These are phyloP conservation scores for Xylota sylvarum DNA, from an alignment of 2,888 invertebrate species.

Conservation along the genomic window DNA sequence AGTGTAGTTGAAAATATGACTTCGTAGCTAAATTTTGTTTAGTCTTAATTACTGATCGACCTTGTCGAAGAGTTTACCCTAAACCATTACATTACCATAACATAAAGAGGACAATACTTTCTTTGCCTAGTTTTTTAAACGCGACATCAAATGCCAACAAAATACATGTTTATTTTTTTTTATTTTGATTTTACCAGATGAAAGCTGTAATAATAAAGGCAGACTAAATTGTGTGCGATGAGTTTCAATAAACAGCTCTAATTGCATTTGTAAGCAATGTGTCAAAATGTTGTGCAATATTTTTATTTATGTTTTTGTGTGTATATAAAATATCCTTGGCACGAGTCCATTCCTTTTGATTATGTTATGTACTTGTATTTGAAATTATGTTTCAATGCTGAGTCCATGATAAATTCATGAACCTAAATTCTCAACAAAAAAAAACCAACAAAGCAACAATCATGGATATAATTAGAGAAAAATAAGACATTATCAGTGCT, in stretches of 20 bases:
- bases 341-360: constrained; percentile 53
- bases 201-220: neutral
- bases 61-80: constrained; percentile 36
- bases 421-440: constrained; percentile 7
- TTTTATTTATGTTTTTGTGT: neutral
- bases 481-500: constrained; percentile 34
- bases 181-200: neutral
- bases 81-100: constrained; percentile 13
- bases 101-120: neutral
- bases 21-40: constrained; percentile 43
- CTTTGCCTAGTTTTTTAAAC: neutral
- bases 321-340: constrained; percentile 49
- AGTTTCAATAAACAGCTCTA: constrained; percentile 54
- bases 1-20: constrained; percentile 52
- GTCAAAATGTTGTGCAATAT: constrained; percentile 50
- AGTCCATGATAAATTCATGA: constrained; percentile 23
- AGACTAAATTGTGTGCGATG: constrained; percentile 42
- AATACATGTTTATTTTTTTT: constrained; percentile 33
- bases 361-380: constrained; percentile 40
- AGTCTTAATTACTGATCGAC: constrained; percentile 46
- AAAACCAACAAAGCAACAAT: no score
- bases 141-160: constrained; percentile 41
- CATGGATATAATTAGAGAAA: constrained; percentile 43
- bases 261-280: constrained; percentile 61
- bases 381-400: constrained; percentile 24